Conservation (phyloP, 1,140 invertebrate species). For the Aphaenogaster rudis region DNA sequence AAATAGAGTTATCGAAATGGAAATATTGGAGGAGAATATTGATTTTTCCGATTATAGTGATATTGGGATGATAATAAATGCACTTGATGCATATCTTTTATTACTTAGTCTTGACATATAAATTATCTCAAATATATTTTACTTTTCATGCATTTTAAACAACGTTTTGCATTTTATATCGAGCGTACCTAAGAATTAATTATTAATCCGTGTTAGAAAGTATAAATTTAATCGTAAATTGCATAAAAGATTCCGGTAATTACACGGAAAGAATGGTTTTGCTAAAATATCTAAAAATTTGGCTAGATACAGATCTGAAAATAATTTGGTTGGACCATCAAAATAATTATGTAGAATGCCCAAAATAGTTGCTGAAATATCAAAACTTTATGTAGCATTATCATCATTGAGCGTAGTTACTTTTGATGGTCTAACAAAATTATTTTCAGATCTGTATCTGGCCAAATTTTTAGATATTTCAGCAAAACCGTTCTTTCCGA, state of each 20-base stretch:
- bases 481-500: too few relatives aligned
- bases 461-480: too few relatives aligned
- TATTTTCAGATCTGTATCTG: too few relatives aligned
- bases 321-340: too few relatives aligned
- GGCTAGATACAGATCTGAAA: too few relatives aligned
- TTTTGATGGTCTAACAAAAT: too few relatives aligned
- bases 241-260: background rate
- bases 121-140: background rate
- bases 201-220: background rate
- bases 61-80: background rate
- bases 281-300: too few relatives aligned
- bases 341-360: too few relatives aligned
- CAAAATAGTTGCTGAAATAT: too few relatives aligned
- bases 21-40: background rate
- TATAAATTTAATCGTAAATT: background rate
- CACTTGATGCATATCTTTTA: background rate
- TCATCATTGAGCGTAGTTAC: too few relatives aligned
- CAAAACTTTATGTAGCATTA: too few relatives aligned
- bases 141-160: slow-evolving; percentile 1
- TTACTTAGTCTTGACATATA: background rate
- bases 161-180: background rate
- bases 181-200: background rate
- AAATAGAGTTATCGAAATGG: background rate
- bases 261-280: too few relatives aligned
- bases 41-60: background rate